phyloP scores from a whole-genome alignment of 2,888 invertebrate genomes.

The Xestoiulus laeticollis region DNA sequence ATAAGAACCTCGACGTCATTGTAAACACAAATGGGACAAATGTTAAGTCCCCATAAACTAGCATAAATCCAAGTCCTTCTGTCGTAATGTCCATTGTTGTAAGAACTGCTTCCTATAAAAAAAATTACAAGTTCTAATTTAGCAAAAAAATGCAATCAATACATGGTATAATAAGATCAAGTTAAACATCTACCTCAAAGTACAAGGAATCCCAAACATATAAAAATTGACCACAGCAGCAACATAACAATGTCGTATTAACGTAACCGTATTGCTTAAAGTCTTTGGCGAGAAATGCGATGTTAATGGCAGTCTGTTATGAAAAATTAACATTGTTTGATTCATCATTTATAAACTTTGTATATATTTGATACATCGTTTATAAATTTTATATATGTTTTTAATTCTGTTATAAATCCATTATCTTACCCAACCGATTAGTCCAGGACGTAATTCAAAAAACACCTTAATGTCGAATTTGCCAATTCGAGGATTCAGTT shows the following conservation, averaged over 20 bases:
- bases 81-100: constrained; percentile 51
- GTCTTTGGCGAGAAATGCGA: constrained; percentile 42
- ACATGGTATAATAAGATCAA: background rate
- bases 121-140: background rate
- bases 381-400: no score
- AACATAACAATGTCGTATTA: background rate
- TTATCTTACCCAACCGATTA: constrained; percentile 64
- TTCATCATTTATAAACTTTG: background rate
- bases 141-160: background rate
- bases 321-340: background rate
- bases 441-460: constrained; percentile 64
- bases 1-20: constrained; percentile 75
- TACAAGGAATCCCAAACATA: constrained; percentile 23
- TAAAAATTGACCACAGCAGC: background rate
- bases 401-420: background rate
- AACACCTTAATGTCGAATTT: constrained; percentile 75
- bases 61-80: constrained; percentile 84
- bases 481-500: constrained; percentile 74
- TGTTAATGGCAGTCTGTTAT: constrained; percentile 12
- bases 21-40: constrained; percentile 77
- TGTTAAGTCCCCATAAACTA: constrained; percentile 74
- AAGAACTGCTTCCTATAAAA: constrained; percentile 51
- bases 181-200: constrained; percentile 11
- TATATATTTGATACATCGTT: no score
- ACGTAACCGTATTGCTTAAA: background rate